Conservation (phyloP, 2,113 vertebrate species). For the Spilogale gracilis region DNA sequence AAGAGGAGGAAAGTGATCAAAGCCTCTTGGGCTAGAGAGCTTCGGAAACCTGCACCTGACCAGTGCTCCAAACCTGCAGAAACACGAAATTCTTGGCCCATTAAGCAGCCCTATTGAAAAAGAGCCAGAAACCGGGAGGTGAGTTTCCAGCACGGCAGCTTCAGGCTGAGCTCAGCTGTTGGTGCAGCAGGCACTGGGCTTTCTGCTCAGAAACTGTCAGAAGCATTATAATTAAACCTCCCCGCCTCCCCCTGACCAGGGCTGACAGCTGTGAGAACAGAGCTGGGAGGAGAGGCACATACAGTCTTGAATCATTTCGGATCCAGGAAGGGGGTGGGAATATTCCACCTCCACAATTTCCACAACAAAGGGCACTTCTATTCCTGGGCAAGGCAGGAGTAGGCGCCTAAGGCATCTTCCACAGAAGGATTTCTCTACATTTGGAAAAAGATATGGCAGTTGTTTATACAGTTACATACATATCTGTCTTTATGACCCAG, state of each 20-base stretch:
- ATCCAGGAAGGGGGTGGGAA: constrained; percentile 63
- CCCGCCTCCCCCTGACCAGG: constrained; percentile 73
- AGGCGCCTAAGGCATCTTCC: constrained; percentile 50
- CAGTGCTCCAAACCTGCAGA: neutral
- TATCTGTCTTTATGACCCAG: neutral
- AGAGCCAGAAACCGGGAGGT: constrained; percentile 70
- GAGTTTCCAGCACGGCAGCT: constrained; percentile 75
- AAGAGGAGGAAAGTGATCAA: neutral
- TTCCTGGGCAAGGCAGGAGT: constrained; percentile 62
- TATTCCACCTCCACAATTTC: constrained; percentile 69
- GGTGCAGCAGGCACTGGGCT: constrained; percentile 76
- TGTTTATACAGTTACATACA: neutral
- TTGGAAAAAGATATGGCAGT: constrained; percentile 33
- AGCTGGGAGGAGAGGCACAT: constrained; percentile 53
- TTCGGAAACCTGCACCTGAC: constrained; percentile 19
- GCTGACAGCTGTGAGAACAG: constrained; percentile 82
- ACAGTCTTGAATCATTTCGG: constrained; percentile 61
- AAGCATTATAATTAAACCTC: constrained; percentile 85
- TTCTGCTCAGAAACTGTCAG: constrained; percentile 74
- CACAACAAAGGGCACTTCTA: constrained; percentile 69
- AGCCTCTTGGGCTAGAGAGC: neutral
- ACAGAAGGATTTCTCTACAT: constrained; percentile 21
- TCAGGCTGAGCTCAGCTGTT: constrained; percentile 85
- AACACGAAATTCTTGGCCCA: constrained; percentile 33
- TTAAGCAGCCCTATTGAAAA: constrained; percentile 36